Evolutionary conservation across 2,888 invertebrate genomes (phyloP).

Genomic region (Argyresthia goedartella): DNA sequence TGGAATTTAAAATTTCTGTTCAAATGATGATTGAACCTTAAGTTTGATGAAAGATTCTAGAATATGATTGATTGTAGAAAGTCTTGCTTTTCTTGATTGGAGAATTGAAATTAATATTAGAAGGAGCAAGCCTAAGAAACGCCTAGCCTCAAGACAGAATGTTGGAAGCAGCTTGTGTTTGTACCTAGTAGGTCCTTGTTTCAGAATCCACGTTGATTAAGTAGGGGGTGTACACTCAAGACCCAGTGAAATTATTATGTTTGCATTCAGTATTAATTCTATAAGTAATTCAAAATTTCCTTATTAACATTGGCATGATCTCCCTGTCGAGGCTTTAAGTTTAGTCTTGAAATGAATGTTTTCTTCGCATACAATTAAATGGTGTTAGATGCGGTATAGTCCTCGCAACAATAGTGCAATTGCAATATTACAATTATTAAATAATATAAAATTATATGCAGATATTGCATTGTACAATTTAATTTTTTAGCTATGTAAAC

Average conservation of each 20-base stretch:
- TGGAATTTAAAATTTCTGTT: constrained; percentile 43
- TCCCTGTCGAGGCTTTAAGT: constrained; percentile 48
- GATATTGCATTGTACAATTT: constrained; percentile 66
- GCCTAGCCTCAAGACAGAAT: not conserved
- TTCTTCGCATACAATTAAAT: constrained; percentile 35
- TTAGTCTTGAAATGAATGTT: constrained; percentile 40
- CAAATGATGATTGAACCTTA: constrained; percentile 19
- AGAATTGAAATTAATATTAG: constrained; percentile 22
- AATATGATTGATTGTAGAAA: constrained; percentile 24
- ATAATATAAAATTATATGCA: constrained; percentile 62
- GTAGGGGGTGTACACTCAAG: too few species aligned
- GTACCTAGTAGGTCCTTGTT: too few species aligned
- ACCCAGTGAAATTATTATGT: constrained; percentile 58
- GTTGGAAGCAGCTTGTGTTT: too few species aligned
- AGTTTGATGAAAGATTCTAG: not conserved
- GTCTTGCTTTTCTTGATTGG: not conserved
- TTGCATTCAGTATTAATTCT: constrained; percentile 63
- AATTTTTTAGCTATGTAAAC: constrained; percentile 63
- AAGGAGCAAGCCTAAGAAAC: constrained; percentile 46
- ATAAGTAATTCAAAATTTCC: constrained; percentile 52
- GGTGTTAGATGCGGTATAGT: constrained; percentile 59
- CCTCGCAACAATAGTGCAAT: constrained; percentile 70
- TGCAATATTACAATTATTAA: constrained; percentile 39
- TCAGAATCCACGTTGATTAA: too few species aligned
- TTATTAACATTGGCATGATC: constrained; percentile 36